Evolutionary conservation across 23 tunicate species (phyloP).

Genomic region (Diplosoma virens): DNA sequence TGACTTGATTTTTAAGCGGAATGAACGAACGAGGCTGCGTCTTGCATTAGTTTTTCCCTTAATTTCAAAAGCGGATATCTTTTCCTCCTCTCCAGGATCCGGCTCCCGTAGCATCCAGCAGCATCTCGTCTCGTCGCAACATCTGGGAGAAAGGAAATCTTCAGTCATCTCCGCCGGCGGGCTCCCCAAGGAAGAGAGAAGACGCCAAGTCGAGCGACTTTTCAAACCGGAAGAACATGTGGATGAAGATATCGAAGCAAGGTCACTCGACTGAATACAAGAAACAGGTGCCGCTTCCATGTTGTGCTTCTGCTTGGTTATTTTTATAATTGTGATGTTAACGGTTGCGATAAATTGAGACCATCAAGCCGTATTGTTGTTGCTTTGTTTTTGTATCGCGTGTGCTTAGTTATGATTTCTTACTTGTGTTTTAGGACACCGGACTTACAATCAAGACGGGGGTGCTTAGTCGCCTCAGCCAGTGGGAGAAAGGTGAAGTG

Average conservation of each 20-base stretch:
- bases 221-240: conserved; percentile 66
- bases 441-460: conserved; percentile 63
- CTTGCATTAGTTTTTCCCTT: no score
- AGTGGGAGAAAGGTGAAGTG: conserved; percentile 88
- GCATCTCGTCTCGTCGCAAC: conserved; percentile 68
- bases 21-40: no score
- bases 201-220: conserved; percentile 49
- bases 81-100: neutral
- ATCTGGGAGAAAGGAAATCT: conserved; percentile 67
- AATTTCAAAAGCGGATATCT: no score
- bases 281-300: no score
- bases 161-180: neutral
- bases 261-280: conserved; percentile 2
- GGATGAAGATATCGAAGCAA: conserved; percentile 56
- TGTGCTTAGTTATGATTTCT: no score
- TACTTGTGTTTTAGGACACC: conserved; percentile 37
- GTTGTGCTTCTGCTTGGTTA: no score
- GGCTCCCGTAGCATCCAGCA: conserved; percentile 16
- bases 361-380: no score
- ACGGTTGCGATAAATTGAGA: no score
- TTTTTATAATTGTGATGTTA: no score
- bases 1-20: no score
- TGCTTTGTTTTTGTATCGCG: no score
- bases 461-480: conserved; percentile 62
- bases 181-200: neutral